These are phyloP conservation scores for Tetramorium bicarinatum DNA, from an alignment of 2,888 invertebrate genomes.

Conservation along the genomic window DNA sequence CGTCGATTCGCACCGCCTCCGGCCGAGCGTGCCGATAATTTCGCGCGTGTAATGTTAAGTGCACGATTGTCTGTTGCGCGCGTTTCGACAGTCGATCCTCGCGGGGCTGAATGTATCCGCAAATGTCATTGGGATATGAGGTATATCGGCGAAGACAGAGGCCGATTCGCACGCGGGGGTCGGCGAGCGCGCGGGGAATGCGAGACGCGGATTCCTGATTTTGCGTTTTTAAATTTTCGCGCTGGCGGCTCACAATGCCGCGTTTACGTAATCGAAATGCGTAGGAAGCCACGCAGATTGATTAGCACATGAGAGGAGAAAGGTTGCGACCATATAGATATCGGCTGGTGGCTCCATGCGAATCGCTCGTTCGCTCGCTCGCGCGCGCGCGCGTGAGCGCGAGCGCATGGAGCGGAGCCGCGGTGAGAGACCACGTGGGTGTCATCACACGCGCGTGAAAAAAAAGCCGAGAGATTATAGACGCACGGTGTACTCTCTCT, in stretches of 20 bases:
- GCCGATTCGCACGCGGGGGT: slow-evolving; percentile 23
- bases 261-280: slow-evolving; percentile 85
- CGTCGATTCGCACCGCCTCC: slow-evolving; percentile 28
- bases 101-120: slow-evolving; percentile 34
- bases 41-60: slow-evolving; percentile 28
- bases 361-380: slow-evolving; percentile 73
- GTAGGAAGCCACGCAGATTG: slow-evolving; percentile 85
- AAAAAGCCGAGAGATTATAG: slow-evolving; percentile 70
- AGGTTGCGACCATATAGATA: slow-evolving; percentile 80
- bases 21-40: slow-evolving; percentile 37
- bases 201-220: slow-evolving; percentile 61
- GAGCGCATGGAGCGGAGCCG: slow-evolving; percentile 53
- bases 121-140: slow-evolving; percentile 54
- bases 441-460: slow-evolving; percentile 75
- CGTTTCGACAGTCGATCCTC: slow-evolving; percentile 49
- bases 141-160: slow-evolving; percentile 29
- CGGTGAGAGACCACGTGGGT: slow-evolving; percentile 74
- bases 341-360: slow-evolving; percentile 84
- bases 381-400: slow-evolving; percentile 34
- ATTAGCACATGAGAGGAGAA: slow-evolving; percentile 86
- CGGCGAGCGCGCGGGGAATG: slow-evolving; percentile 41
- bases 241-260: slow-evolving; percentile 76
- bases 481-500: slow-evolving; percentile 44
- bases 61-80: slow-evolving; percentile 28
- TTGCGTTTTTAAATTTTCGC: slow-evolving; percentile 71